These are phyloP conservation scores for Globia sparganii DNA, from an alignment of 2,888 invertebrate genomes.

Conservation along the genomic window DNA sequence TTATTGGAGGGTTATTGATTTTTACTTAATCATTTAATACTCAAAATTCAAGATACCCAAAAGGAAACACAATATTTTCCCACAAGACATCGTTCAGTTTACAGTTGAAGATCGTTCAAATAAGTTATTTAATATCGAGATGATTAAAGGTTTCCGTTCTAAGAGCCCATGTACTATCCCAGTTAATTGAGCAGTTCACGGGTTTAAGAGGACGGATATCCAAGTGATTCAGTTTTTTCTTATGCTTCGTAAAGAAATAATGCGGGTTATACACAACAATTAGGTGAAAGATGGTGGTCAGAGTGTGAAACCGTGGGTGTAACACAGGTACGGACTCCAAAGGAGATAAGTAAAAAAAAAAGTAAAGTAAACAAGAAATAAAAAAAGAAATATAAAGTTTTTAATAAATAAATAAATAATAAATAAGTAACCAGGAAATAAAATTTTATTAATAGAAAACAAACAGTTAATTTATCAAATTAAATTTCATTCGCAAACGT, in stretches of 20 bases:
- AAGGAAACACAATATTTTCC: slow-evolving; percentile 2
- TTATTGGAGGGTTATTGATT: neutral
- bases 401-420: too few species aligned
- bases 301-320: neutral
- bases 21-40: neutral
- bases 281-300: neutral
- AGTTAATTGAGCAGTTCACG: slow-evolving; percentile 18
- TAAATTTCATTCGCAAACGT: too few species aligned
- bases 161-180: neutral
- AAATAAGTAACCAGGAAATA: too few species aligned
- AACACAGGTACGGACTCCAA: neutral
- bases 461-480: too few species aligned
- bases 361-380: too few species aligned
- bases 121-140: slow-evolving; percentile 39
- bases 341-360: neutral
- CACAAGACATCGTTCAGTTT: neutral
- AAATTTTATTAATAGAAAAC: too few species aligned
- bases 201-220: slow-evolving; percentile 13
- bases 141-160: slow-evolving; percentile 31
- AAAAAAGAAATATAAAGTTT: too few species aligned
- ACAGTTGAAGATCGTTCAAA: slow-evolving; percentile 25
- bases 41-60: neutral
- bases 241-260: neutral
- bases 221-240: neutral
- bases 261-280: neutral